phyloP scores from a whole-genome alignment of 2,888 invertebrate genomes.

The Trachelus troglodyta region DNA sequence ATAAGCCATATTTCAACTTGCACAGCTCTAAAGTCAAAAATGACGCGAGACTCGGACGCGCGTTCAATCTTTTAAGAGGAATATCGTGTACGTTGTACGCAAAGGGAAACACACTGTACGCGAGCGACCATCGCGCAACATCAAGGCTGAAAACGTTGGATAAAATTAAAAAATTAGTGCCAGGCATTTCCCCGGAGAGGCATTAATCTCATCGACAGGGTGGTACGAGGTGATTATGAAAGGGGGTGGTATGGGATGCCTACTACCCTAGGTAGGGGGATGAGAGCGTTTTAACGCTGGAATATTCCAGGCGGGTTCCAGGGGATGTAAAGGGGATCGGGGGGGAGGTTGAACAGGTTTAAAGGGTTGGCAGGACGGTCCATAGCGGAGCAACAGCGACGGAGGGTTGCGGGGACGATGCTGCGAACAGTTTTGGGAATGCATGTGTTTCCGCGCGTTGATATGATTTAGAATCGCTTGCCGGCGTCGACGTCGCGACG shows the following conservation, averaged over 20 bases:
- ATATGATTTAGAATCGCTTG: constrained; percentile 58
- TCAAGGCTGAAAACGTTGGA: neutral
- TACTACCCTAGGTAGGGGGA: neutral
- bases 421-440: constrained; percentile 43
- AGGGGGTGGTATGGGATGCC: neutral
- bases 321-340: neutral
- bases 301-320: too few relatives aligned
- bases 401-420: neutral
- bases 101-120: too few relatives aligned
- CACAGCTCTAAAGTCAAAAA: too few relatives aligned
- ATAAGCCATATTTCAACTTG: too few relatives aligned
- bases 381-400: neutral
- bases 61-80: too few relatives aligned
- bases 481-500: neutral
- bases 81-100: too few relatives aligned
- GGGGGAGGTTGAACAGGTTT: constrained; percentile 1
- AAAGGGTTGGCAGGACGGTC: constrained; percentile 13
- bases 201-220: constrained; percentile 56
- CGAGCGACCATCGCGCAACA: too few relatives aligned
- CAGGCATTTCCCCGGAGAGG: constrained; percentile 33
- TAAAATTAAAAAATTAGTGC: constrained; percentile 11
- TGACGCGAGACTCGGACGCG: too few relatives aligned
- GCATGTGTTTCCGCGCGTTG: constrained; percentile 50
- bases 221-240: constrained; percentile 54
- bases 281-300: too few relatives aligned